Evolutionary conservation across 2,113 vertebrate species (phyloP).

Genomic region (Odocoileus hemionus): DNA sequence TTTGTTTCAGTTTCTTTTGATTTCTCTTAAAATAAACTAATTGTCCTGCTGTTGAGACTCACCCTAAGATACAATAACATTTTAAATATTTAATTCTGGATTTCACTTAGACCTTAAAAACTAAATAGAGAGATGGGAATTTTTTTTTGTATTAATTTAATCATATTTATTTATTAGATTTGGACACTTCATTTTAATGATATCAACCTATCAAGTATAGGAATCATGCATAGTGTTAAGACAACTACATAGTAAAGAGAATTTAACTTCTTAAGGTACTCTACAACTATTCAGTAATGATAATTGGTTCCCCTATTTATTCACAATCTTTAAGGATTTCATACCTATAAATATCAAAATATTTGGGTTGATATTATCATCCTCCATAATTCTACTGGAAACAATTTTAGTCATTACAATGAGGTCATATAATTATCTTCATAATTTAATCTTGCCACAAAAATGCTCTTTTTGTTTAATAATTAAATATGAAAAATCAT

Average conservation of each 20-base stretch:
- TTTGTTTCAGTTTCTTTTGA: constrained; percentile 60
- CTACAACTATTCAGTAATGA: not conserved
- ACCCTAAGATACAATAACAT: not conserved
- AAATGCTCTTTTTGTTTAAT: constrained; percentile 13
- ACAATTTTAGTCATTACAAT: not conserved
- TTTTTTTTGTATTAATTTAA: not conserved
- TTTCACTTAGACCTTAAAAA: constrained; percentile 47
- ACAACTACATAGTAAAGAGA: not conserved
- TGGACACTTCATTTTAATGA: constrained; percentile 37
- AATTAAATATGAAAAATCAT: constrained; percentile 23
- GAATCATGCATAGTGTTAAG: not conserved
- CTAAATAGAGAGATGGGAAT: not conserved
- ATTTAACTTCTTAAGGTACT: not conserved
- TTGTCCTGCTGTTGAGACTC: constrained; percentile 32
- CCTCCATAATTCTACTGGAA: constrained; percentile 23
- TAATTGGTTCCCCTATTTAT: not conserved
- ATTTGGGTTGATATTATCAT: not conserved
- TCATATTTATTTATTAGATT: not conserved
- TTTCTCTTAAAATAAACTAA: constrained; percentile 58
- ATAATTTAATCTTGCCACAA: not conserved
- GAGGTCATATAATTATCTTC: constrained; percentile 25
- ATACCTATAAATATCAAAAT: constrained; percentile 36
- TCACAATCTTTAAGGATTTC: not conserved
- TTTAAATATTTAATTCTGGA: constrained; percentile 49
- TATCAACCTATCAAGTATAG: not conserved